phyloP scores from a whole-genome alignment of 2,888 invertebrate genomes.

The Ormyrus rosae region DNA sequence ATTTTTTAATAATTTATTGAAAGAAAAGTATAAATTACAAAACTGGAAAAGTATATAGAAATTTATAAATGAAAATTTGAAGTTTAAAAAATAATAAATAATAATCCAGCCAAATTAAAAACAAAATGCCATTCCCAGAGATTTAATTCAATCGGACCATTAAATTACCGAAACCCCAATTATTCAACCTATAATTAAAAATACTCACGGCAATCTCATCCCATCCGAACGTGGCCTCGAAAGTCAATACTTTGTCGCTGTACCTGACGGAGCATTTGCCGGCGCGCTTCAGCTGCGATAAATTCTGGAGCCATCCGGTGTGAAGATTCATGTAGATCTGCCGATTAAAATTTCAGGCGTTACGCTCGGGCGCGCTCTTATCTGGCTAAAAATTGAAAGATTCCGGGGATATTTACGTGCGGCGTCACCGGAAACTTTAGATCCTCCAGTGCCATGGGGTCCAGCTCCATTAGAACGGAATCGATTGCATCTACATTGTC shows the following conservation, averaged over 20 bases:
- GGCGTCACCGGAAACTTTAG: background rate
- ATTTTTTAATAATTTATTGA: background rate
- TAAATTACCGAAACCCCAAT: background rate
- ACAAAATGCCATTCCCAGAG: too few species aligned
- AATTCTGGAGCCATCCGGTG: constrained; percentile 64
- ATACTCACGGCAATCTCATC: constrained; percentile 62
- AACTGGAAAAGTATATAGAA: background rate
- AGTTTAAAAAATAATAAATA: background rate
- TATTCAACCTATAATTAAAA: background rate
- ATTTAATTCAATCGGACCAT: background rate
- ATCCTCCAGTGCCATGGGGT: constrained; percentile 62
- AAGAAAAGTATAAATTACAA: background rate
- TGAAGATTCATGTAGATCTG: constrained; percentile 57
- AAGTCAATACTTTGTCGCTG: constrained; percentile 47
- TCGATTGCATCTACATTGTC: constrained; percentile 21
- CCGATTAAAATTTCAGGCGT: background rate
- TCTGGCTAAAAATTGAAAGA: background rate
- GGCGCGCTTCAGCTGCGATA: constrained; percentile 61
- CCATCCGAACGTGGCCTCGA: constrained; percentile 63
- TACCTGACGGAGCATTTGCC: constrained; percentile 59
- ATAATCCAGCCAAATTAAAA: too few species aligned
- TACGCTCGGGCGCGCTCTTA: background rate
- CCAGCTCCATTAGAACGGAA: constrained; percentile 55
- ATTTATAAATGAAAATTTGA: constrained; percentile 6
- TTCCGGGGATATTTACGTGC: constrained; percentile 28